phyloP scores from a whole-genome alignment of 2,113 vertebrate genomes.

The Tachysurus vachellii region DNA sequence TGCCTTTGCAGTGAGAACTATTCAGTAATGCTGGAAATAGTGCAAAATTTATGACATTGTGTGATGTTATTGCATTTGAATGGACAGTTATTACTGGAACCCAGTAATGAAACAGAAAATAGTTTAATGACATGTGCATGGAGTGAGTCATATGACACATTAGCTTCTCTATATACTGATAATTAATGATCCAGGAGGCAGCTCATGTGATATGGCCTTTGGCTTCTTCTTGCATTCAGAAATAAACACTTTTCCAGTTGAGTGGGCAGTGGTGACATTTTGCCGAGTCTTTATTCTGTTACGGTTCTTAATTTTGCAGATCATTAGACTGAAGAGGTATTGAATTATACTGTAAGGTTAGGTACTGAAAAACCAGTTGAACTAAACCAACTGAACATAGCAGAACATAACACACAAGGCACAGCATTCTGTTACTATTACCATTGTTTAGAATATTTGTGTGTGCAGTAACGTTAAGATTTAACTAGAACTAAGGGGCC shows the following conservation, averaged over 20 bases:
- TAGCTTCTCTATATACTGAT: background rate
- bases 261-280: conserved; percentile 31
- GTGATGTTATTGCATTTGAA: background rate
- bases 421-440: background rate
- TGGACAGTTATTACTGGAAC: background rate
- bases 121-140: background rate
- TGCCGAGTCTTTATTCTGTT: conserved; percentile 36
- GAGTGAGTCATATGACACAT: conserved; percentile 18
- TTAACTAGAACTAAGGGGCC: background rate
- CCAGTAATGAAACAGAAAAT: background rate
- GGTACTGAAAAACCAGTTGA: background rate
- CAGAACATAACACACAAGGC: background rate
- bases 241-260: background rate
- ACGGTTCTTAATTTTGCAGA: conserved; percentile 33
- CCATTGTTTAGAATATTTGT: background rate
- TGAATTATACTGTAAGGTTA: background rate
- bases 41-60: background rate
- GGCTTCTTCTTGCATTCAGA: background rate
- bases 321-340: background rate
- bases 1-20: conserved; percentile 15
- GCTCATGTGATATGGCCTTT: conserved; percentile 15
- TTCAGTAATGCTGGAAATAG: background rate
- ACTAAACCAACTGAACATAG: background rate
- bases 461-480: background rate
- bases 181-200: background rate